Evolutionary conservation across 2,888 invertebrate species (phyloP), one percentile per base, ranked within the genome.

Genomic region (Neocrepidodera transversa): DNA sequence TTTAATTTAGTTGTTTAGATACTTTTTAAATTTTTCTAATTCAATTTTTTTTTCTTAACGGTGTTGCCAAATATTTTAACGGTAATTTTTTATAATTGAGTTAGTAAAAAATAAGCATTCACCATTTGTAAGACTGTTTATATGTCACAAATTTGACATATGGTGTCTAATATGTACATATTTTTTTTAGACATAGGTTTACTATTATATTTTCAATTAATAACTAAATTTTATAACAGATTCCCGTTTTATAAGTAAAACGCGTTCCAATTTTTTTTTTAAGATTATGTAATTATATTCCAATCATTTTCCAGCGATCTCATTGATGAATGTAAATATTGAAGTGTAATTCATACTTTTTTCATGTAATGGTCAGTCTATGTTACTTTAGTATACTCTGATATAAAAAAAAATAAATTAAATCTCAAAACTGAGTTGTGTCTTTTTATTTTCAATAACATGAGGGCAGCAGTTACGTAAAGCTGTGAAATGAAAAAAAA

Each of bases 321-420:
- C 76, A 76, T 64, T 71, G 64, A 72, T 68, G 69, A 68, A 65
- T 74, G 73, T 74, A 73, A 69, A 74, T 74, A 74, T 66, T 68
- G 63, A 70, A 67, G 52, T 70, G 67, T 68, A 67, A 69, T 67
- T 66, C 68, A 66, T 68, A 68, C 62, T 28, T 58, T 74, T 76
- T 76, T 75, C 74, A 71, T 72, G 68, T 75, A 71, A 78, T 75
- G 78, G 77, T 78, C 78, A 78, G 77, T 78, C 77, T 75, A 74
- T 76, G 75, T 76, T 76, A 74, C 71, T 75, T 75, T 77, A 75
- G 75, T 76, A 76, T 76, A 76, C 73, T 76, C 75, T 74, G 70
- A 75, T 74, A 76, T 73, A 69, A 76, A 76, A n/a, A n/a, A 75
- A 73, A 75, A 76, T 75, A 76, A 75, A 75, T 65, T 64, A 69